Base-by-base conservation (phyloP, 1,140 invertebrate genomes). In the Apis dorsata region DNA sequence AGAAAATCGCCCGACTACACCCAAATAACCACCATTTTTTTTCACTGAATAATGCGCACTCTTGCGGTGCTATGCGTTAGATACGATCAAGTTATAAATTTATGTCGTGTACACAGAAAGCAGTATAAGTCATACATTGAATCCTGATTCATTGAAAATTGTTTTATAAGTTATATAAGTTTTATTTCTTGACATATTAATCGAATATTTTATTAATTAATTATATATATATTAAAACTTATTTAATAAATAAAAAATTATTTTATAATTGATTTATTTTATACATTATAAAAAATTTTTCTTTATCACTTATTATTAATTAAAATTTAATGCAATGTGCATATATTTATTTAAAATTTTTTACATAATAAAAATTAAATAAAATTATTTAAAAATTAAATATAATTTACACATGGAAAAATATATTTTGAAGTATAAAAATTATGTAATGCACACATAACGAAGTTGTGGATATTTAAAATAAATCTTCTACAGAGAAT, bases 21-120 rank as follows among this genome's bases (percentile, higher is more conserved):
- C 92, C 92, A 93, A 93, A 92, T 92, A 91, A 92, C 92, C 90
- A 93, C 92, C 92, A 93, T 93, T 92, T 93, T 93, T 91, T 90
- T 89, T 87, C 85, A 84, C 79, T 85, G 86, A 85, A 86, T 63
- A 79, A 57, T 15, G 83, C 90, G 86, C 88, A 75, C 86, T 81
- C 90, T 89, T 13, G 84, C 81, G 91, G 88, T 83, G 85, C 89
- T 91, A 90, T 89, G 86, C 69, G 86, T 59, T 62, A 83, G 81
- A 72, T 51, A 71, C 34, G 76, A 83, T 72, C 59, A 78, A 70
- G 75, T 63, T 55, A 70, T 68, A 49, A 71, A 65, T 55, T 83
- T 51, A 79, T 71, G 81, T 75, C 12, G 74, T 49, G 28, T 78
- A 15, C 75, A 51, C 81, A 83, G n/a, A 1, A 59, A 44, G 9